Conservation (phyloP, 2,113 vertebrate genomes). For the Corythornis cristatus region DNA sequence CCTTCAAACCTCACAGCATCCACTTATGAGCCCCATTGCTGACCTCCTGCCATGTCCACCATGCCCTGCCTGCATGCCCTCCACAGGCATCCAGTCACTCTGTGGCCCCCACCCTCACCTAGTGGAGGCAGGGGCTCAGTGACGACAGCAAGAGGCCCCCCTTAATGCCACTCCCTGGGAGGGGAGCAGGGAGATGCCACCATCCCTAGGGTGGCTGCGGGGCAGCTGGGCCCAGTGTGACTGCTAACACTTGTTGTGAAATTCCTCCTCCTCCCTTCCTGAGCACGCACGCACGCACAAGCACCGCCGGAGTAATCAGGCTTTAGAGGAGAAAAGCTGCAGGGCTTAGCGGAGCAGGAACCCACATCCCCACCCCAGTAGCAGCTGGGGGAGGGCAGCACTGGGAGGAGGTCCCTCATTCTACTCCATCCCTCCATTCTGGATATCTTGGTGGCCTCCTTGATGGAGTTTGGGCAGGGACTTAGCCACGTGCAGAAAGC, state of each 20-base stretch:
- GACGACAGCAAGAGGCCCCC: not conserved
- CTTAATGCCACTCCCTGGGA: accelerated
- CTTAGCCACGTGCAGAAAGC: accelerated
- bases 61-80: not conserved
- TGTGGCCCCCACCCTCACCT: too few relatives aligned
- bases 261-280: constrained; percentile 54
- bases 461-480: not conserved
- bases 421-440: not conserved
- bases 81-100: accelerated
- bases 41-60: not conserved
- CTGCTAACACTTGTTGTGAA: constrained; percentile 63
- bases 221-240: constrained; percentile 38
- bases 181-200: not conserved
- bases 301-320: constrained; percentile 66
- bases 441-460: not conserved
- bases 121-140: not conserved
- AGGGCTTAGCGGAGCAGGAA: constrained; percentile 64
- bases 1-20: not conserved
- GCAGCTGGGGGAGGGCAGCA: constrained; percentile 41
- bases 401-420: not conserved
- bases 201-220: not conserved
- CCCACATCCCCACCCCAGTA: constrained; percentile 20
- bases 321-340: constrained; percentile 72
- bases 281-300: constrained; percentile 29
- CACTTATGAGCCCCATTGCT: not conserved